Base-by-base conservation (phyloP, 2,797 vertebrate species). In the Podargus strigoides region DNA sequence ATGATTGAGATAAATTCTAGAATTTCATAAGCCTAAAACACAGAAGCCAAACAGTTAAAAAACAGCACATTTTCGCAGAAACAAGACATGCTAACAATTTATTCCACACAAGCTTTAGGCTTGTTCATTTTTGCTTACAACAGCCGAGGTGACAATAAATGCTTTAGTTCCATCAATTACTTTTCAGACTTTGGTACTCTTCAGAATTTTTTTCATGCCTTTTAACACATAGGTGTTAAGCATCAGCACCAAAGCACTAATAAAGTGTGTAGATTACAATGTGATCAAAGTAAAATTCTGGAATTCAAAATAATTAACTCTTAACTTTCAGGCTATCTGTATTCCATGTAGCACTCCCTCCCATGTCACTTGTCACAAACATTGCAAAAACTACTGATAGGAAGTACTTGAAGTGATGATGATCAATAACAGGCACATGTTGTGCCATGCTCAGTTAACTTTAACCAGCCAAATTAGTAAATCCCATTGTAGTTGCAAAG, bases 91-190 rank as follows among this genome's bases (percentile, higher is more conserved):
- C 15, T 55, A 72, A 72, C 20, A 76, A 23, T 79, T 87, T 42
- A 64, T 77, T 83, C 4, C 5, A 69, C 19, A 21, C 16, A 46
- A 76, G 28, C 19, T 85, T 72, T 47, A 32, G 50, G 39, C 15
- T 85, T 62, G 15, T 39, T 94, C 10, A 10, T 55, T 83, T 87
- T 87, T 68, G 49, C 46, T 81, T 73, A 42, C 49, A 92, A 67
- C 46, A 66, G 37, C 42, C 42, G 42, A 66, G 0, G 7, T 75
- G 58, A 41, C 41, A 78, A 88, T 2, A 78, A n/a, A 59, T 19
- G 12, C 12, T 60, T 36, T 24, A 11, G 32, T 53, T 75, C 60
- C 68, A 70, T 18, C 12, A 11, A 58, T 36, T 74, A 53, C 14
- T 85, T 89, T 87, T 72, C 58, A 78, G 32, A 53, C 15, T 53